These are phyloP conservation scores for Parazoanthus darwini DNA, from an alignment of 92 coral and sea anemone genomes.

Conservation along the genomic window DNA sequence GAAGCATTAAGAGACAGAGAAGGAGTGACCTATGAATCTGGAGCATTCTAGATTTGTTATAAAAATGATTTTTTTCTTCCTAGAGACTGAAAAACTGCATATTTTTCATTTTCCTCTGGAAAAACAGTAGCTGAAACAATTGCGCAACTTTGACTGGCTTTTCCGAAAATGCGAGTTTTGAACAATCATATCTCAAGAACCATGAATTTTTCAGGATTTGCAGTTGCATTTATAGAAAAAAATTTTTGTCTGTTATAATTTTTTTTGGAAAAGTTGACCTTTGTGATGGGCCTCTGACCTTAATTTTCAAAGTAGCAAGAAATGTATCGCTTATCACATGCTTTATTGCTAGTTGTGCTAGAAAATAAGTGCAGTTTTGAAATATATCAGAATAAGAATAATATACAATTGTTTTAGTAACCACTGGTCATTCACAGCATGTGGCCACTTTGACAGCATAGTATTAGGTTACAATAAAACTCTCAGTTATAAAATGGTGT, in stretches of 20 bases:
- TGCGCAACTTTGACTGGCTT: constrained; percentile 19
- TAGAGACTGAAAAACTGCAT: not conserved
- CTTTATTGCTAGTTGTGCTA: constrained; percentile 30
- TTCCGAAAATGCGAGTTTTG: constrained; percentile 27
- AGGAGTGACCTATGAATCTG: not conserved
- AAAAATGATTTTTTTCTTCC: not conserved
- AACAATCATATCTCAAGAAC: constrained; percentile 21
- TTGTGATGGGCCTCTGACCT: constrained; percentile 21
- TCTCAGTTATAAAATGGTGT: not conserved
- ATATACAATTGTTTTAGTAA: constrained; percentile 24
- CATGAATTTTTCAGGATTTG: constrained; percentile 11
- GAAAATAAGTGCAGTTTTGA: constrained; percentile 22
- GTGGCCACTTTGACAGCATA: constrained; percentile 26
- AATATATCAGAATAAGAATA: constrained; percentile 4
- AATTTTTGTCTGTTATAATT: not conserved
- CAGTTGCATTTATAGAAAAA: constrained; percentile 11
- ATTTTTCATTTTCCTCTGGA: not conserved
- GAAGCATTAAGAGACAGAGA: not conserved
- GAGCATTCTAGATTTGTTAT: not conserved
- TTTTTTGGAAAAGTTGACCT: constrained; percentile 28
- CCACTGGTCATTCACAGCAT: constrained; percentile 33
- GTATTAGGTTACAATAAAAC: constrained; percentile 32
- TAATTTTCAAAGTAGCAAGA: constrained; percentile 17
- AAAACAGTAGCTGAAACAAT: not conserved
- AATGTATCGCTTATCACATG: constrained; percentile 29